A percentile compares a stretch with the other conserved stretches of the same genome.
These are phyloP conservation scores for Phania funesta DNA, from an alignment of 2,888 invertebrate species.

Conservation along the genomic window DNA sequence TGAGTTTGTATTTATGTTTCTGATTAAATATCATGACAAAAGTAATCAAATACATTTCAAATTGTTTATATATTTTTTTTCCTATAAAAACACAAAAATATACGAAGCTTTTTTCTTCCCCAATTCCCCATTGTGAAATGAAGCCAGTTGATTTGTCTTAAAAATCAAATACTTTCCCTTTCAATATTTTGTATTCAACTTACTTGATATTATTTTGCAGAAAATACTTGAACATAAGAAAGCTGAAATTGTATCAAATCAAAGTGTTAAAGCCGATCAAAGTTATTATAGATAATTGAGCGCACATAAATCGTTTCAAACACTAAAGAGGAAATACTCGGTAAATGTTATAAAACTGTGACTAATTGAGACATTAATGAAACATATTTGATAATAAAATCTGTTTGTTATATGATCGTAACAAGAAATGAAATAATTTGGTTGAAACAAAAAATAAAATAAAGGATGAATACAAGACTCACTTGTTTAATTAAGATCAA, in stretches of 20 bases:
- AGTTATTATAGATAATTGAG: slow-evolving; percentile 19
- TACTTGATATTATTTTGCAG: not conserved
- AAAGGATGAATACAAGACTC: not conserved
- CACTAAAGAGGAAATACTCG: slow-evolving; percentile 4
- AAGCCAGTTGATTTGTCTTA: slow-evolving; percentile 23
- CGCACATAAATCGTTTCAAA: slow-evolving; percentile 4
- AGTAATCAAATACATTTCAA: not conserved
- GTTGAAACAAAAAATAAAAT: not conserved
- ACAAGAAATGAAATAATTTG: not conserved
- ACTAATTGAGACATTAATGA: slow-evolving; percentile 21
- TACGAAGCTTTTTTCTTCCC: slow-evolving; percentile 27
- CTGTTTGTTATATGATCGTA: not conserved
- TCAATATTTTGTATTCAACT: not conserved
- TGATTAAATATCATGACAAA: not conserved
- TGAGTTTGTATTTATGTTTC: not conserved
- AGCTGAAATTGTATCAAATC: not conserved
- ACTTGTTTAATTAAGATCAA: not conserved
- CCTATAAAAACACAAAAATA: not conserved
- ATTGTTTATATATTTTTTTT: not conserved
- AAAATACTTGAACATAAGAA: not conserved
- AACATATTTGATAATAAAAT: not conserved
- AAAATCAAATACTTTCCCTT: slow-evolving; percentile 51
- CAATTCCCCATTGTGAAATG: not conserved
- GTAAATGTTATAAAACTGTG: slow-evolving; percentile 18
- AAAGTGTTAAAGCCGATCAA: slow-evolving; percentile 22